phyloP scores from a whole-genome alignment of 2,113 vertebrate genomes.

The Heteronetta atricapilla region DNA sequence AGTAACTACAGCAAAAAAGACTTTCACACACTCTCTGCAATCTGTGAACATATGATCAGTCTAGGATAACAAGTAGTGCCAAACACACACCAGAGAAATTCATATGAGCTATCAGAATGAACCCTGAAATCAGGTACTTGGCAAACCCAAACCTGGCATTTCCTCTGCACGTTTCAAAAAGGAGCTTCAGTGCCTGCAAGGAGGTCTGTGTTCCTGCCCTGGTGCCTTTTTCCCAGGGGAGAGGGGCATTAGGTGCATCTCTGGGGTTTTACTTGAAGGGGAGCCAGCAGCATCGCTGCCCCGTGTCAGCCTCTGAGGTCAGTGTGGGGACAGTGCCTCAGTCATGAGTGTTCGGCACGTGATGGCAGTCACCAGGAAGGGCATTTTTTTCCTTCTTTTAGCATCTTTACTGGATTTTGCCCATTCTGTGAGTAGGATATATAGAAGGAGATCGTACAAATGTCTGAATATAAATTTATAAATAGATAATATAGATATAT shows the following conservation, averaged over 20 bases:
- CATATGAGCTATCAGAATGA: slow-evolving; percentile 58
- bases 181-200: not conserved
- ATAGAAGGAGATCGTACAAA: not conserved
- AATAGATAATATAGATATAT: not conserved
- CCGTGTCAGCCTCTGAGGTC: not conserved
- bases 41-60: slow-evolving; percentile 77
- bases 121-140: slow-evolving; percentile 54
- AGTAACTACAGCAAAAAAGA: slow-evolving; percentile 67
- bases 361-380: not conserved
- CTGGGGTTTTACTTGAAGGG: not conserved
- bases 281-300: not conserved
- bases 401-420: not conserved
- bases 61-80: slow-evolving; percentile 66
- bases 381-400: not conserved
- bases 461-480: not conserved
- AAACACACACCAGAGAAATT: slow-evolving; percentile 65
- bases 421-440: not conserved
- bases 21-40: slow-evolving; percentile 64
- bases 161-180: not conserved
- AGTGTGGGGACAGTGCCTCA: not conserved
- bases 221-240: not conserved
- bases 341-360: not conserved
- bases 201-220: not conserved
- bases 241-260: not conserved
- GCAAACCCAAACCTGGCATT: not conserved